These are phyloP conservation scores for Andrena hattorfiana DNA, from an alignment of 2,888 invertebrate genomes.

Conservation along the genomic window DNA sequence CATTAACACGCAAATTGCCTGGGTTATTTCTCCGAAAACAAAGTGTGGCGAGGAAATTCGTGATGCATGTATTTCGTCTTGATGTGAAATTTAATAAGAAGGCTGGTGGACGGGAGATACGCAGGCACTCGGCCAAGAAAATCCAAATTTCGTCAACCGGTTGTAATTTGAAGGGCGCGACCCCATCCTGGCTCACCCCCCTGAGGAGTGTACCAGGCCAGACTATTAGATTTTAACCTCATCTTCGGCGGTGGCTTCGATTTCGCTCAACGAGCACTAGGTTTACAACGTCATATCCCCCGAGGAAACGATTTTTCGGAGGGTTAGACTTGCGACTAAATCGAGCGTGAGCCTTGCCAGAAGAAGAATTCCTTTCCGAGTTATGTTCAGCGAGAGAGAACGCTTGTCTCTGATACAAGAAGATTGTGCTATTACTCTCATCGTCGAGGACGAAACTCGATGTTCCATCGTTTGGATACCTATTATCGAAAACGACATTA, in stretches of 20 bases:
- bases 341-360: constrained; percentile 62
- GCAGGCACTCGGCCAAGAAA: constrained; percentile 71
- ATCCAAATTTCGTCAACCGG: constrained; percentile 81
- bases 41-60: background rate
- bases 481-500: constrained; percentile 23
- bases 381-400: background rate
- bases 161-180: constrained; percentile 74
- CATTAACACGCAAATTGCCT: background rate
- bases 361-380: constrained; percentile 35
- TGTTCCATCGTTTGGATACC: background rate
- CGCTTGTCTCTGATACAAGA: background rate
- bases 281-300: constrained; percentile 58
- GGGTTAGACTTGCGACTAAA: constrained; percentile 55
- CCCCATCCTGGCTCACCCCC: constrained; percentile 47
- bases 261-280: constrained; percentile 64
- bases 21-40: background rate
- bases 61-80: constrained; percentile 27
- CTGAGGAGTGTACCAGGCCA: constrained; percentile 64
- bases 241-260: constrained; percentile 74
- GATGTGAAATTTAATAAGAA: constrained; percentile 67
- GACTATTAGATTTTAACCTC: constrained; percentile 84
- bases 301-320: constrained; percentile 60
- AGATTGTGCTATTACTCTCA: constrained; percentile 6
- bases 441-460: constrained; percentile 9
- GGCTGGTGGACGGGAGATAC: constrained; percentile 24